Percentiles rank a stretch among this genome's conserved stretches.
These are phyloP conservation scores for Xylota segnis DNA, from an alignment of 2,888 invertebrate genomes.

Conservation along the genomic window DNA sequence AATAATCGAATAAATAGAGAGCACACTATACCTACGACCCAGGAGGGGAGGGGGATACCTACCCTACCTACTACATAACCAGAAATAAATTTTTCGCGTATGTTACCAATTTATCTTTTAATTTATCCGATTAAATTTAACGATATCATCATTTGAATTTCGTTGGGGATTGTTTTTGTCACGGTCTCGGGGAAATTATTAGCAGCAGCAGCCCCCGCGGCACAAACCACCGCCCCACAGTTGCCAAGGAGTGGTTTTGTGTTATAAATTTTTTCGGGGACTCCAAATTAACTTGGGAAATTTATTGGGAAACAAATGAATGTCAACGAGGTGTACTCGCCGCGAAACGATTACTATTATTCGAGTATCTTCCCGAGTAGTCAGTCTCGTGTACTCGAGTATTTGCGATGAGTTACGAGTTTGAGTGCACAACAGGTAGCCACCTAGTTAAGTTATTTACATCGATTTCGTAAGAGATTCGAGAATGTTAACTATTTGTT, in stretches of 20 bases:
- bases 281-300: constrained; percentile 7
- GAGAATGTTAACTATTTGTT: constrained; percentile 38
- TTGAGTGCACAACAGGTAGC: constrained; percentile 47
- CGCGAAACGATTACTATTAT: constrained; percentile 8
- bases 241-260: constrained; percentile 35
- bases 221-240: not conserved
- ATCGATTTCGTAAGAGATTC: constrained; percentile 47
- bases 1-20: constrained; percentile 48
- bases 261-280: not conserved
- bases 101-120: constrained; percentile 62
- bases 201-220: constrained; percentile 23
- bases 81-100: constrained; percentile 49
- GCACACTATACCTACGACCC: not conserved
- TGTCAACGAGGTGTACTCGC: constrained; percentile 6
- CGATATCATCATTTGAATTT: constrained; percentile 43
- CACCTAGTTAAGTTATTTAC: constrained; percentile 31
- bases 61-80: constrained; percentile 12
- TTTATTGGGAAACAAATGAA: constrained; percentile 23
- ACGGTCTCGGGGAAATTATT: constrained; percentile 41
- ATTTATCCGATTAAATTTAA: constrained; percentile 58
- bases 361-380: constrained; percentile 35
- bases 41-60: constrained; percentile 2
- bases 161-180: constrained; percentile 23
- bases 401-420: constrained; percentile 25
- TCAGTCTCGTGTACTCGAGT: constrained; percentile 17